Evolutionary conservation across 2,888 invertebrate genomes (phyloP).

Genomic region (Nomada fucata): DNA sequence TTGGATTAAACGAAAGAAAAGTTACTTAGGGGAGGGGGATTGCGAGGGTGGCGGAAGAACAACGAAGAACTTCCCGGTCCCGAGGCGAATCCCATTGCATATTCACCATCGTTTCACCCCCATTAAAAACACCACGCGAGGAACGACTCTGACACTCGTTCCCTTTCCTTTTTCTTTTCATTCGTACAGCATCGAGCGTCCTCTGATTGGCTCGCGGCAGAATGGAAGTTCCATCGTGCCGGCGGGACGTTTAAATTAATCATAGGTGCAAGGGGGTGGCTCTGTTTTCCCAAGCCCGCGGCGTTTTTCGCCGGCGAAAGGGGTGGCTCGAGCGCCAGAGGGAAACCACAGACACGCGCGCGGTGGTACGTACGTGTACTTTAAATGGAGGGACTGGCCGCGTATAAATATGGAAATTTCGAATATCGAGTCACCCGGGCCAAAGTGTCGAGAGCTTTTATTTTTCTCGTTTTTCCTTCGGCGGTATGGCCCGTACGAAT

Average conservation of each 20-base stretch:
- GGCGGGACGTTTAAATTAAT: conserved; percentile 60
- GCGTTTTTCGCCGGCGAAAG: conserved; percentile 33
- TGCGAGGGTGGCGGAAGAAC: too few relatives aligned
- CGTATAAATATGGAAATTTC: conserved; percentile 80
- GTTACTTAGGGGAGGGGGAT: too few relatives aligned
- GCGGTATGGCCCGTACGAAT: too few relatives aligned
- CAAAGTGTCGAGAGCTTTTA: conserved; percentile 65
- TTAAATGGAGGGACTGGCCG: conserved; percentile 59
- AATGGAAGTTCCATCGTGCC: conserved; percentile 11
- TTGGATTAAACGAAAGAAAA: too few relatives aligned
- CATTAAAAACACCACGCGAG: conserved; percentile 7
- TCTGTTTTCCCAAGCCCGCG: conserved; percentile 43
- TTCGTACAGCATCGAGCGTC: not conserved
- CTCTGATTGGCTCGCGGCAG: not conserved
- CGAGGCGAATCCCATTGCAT: not conserved
- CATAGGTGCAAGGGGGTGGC: conserved; percentile 46
- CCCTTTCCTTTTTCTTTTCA: not conserved
- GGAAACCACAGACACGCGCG: not conserved
- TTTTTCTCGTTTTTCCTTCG: conserved; percentile 18
- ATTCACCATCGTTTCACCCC: not conserved
- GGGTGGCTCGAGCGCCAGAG: conserved; percentile 15
- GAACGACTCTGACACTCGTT: not conserved
- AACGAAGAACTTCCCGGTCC: too few relatives aligned
- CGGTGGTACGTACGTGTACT: conserved; percentile 15
- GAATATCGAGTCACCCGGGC: conserved; percentile 75